phyloP scores from a whole-genome alignment of 2,797 vertebrate species.

The Momotus momota region DNA sequence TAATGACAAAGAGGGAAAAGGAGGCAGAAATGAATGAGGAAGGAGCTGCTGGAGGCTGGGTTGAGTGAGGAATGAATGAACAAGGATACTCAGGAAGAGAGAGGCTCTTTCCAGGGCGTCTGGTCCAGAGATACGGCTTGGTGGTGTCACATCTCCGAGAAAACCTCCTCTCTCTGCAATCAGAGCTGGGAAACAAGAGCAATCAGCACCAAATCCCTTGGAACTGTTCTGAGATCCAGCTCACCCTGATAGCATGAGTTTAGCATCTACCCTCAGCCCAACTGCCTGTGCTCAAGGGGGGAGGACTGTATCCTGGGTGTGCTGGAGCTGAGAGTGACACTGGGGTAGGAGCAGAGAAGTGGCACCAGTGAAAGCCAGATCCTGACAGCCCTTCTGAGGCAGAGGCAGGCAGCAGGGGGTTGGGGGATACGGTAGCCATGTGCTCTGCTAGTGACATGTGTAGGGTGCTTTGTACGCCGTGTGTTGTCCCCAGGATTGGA shows the following conservation, averaged over 20 bases:
- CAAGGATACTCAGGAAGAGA: neutral
- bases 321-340: neutral
- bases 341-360: accelerated
- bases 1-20: neutral
- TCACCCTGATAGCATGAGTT: accelerated
- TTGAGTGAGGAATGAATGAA: constrained; percentile 22
- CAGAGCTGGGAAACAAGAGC: neutral
- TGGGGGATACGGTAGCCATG: neutral
- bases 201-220: neutral
- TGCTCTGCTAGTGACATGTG: neutral
- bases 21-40: constrained; percentile 19
- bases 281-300: accelerated
- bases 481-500: neutral
- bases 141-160: neutral
- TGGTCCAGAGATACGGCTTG: neutral
- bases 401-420: neutral
- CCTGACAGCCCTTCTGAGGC: neutral
- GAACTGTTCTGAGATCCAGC: neutral
- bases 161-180: neutral
- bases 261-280: neutral
- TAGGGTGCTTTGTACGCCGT: neutral
- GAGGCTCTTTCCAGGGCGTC: neutral
- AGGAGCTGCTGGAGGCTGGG: neutral
- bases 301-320: neutral
- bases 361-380: neutral